Percentiles rank a stretch among this genome's conserved stretches.
Conservation (phyloP, 2,797 vertebrate species). For the Menidia menidia region DNA sequence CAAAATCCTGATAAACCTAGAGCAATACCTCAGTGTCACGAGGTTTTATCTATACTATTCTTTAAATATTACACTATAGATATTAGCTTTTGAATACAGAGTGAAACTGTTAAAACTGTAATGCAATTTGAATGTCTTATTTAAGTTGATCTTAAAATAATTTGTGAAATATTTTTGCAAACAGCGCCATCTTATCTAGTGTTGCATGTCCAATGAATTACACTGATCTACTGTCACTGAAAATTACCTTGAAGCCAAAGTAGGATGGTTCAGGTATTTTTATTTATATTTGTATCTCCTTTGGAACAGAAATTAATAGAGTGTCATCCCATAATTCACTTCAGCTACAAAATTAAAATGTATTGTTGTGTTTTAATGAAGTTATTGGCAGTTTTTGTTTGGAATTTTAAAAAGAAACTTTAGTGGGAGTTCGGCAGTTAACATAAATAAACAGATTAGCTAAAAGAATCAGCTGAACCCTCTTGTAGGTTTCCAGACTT, state of each 20-base stretch:
- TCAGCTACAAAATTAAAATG: not conserved
- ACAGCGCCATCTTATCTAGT: not conserved
- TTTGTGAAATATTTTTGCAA: slow-evolving; percentile 7
- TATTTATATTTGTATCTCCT: not conserved
- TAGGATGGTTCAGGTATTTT: not conserved
- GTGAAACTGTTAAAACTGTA: slow-evolving; percentile 14
- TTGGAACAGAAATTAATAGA: not conserved
- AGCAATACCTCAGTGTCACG: slow-evolving; percentile 35
- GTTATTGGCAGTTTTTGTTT: too few relatives aligned
- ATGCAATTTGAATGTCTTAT: slow-evolving; percentile 29
- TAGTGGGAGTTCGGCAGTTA: too few relatives aligned
- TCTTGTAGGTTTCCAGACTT: not conserved
- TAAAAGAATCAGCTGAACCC: not conserved
- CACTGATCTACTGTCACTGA: not conserved
- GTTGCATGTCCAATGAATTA: not conserved
- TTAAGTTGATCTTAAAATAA: slow-evolving; percentile 7
- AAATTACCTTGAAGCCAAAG: not conserved
- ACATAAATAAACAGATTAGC: not conserved
- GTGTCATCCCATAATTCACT: not conserved
- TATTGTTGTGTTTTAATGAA: not conserved
- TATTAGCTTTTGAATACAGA: slow-evolving; percentile 14
- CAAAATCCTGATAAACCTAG: not conserved
- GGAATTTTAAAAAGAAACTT: too few relatives aligned
- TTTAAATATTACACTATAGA: slow-evolving; percentile 16
- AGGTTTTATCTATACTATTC: slow-evolving; percentile 48